Conservation (phyloP, 2,797 vertebrate genomes). For the Coluber constrictor region DNA sequence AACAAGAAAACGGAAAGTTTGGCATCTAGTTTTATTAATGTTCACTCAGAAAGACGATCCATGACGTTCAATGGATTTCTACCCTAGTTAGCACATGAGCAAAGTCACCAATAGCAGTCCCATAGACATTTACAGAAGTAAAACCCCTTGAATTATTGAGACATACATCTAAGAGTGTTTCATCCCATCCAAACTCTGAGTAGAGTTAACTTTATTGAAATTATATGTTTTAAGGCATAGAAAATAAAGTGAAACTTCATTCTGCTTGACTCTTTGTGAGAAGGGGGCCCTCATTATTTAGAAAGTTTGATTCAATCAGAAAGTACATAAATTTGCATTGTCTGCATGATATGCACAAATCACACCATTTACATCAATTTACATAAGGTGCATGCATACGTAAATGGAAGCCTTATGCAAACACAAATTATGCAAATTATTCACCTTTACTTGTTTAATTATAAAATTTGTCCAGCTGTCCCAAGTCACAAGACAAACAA, state of each 20-base stretch:
- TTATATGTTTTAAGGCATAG: not conserved
- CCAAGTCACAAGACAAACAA: not conserved
- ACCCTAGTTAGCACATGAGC: accelerated
- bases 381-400: not conserved
- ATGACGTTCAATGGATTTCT: not conserved
- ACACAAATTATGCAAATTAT: not conserved
- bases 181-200: conserved; percentile 2
- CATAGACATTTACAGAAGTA: not conserved
- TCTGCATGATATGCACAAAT: not conserved
- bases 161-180: not conserved
- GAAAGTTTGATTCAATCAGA: not conserved
- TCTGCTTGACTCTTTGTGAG: not conserved
- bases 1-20: conserved; percentile 21
- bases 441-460: not conserved
- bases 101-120: not conserved
- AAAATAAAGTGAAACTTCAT: not conserved
- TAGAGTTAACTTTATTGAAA: not conserved
- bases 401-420: not conserved
- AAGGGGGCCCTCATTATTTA: not conserved
- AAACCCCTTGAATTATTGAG: not conserved
- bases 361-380: not conserved
- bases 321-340: not conserved
- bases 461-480: not conserved
- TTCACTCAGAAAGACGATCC: not conserved
- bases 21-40: not conserved